Base-by-base conservation (phyloP, 2,888 invertebrate species). In the Piscicola geometra region DNA sequence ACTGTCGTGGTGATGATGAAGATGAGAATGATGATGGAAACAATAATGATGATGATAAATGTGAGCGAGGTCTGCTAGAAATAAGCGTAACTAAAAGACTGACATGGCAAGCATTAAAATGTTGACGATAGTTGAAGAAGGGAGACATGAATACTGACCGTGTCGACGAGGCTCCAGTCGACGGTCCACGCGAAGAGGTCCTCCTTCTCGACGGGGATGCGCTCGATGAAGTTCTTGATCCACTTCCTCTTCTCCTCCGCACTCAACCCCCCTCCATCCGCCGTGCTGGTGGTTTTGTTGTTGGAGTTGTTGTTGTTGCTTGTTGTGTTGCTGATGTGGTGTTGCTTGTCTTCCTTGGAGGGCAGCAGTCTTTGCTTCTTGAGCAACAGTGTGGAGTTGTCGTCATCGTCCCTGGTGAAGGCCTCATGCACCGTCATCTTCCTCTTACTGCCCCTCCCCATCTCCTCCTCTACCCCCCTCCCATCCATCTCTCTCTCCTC, bases 171-270 rank as follows among this genome's bases (percentile, higher is more conserved):
- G 77, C 90, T 89, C 91, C 94, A 96, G 86, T 97, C 96, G 74
- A 99, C 90, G 81, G 91, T 90, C 87, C 93, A 97, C 80, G 91
- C 93, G 87, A 99, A 99, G 80, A 99, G 89, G 82, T 94, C 94
- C 79, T 92, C 93, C 88, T 98, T 98, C 84, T 93, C 94, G 12
- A 97, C 98, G 77, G 99, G 99, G 84, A 99, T 99, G 88, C 93
- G 93, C 86, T 97, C 97, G 83, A 99, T 99, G 81, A 99, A 90
- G 79, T 92, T 92, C 88, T 98, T 98, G 82, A 98, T 95, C 86
- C 94, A 92, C 82, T 93, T 93, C 76, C 95, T 89, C 86, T 98
- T 98, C 86, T 99, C 99, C 86, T 99, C 97, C 77, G 84, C 83
- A n/a, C 84, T 82, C 1, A 56, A 56, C 3, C 68, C 32, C 52